Evolutionary conservation across 2,797 vertebrate species (phyloP), one percentile per base, ranked within the genome.

Genomic region (Adelosebastes latens): DNA sequence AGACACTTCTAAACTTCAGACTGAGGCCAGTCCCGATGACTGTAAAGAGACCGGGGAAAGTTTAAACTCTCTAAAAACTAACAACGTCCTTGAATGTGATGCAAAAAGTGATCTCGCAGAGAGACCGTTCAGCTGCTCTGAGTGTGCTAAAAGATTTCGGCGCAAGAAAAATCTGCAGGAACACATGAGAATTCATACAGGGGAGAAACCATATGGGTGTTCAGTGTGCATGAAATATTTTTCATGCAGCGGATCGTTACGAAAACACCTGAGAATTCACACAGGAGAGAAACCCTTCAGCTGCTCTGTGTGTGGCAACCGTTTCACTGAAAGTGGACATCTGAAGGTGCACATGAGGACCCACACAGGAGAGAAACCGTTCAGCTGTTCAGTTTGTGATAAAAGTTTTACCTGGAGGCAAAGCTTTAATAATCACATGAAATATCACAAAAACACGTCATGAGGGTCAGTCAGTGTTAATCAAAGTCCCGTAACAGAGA

Each of bases 341-440:
- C 62, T 79, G 53, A 59, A 49, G 29, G 18, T 25, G 0, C 77
- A 80, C 24, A 61, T 76, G 64, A 68, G 63, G 2, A 76, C 36
- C 0, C 73, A 76, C 14, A 76, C 69, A 0, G 62, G 69, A 14
- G 77, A 65, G 53, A 79, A 72, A 79, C 77, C 68, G 0, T 79
- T 79, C 29, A 66, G 39, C 5, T 79, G 77, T 1, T 46, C 53
- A 0, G 29, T 52, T 1, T 77, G 75, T 5, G 65, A 56, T 1
- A 77, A 61, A 63, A 39, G 75, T 16, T 77, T 77, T 4, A 77
- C 66, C 5, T 27, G 32, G 67, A 72, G 36, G 22, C 55, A 46
- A 27, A 72, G n/a, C 6, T 65, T 32, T 4, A 58, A 24, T 2
- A 60, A 60, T n/a, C 75, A 68, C 56, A 60, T 67, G 39, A 68